phyloP scores from a whole-genome alignment of 30 jellyfish, hydroid and myxozoan species.

The Phacellophora camtschatica region DNA sequence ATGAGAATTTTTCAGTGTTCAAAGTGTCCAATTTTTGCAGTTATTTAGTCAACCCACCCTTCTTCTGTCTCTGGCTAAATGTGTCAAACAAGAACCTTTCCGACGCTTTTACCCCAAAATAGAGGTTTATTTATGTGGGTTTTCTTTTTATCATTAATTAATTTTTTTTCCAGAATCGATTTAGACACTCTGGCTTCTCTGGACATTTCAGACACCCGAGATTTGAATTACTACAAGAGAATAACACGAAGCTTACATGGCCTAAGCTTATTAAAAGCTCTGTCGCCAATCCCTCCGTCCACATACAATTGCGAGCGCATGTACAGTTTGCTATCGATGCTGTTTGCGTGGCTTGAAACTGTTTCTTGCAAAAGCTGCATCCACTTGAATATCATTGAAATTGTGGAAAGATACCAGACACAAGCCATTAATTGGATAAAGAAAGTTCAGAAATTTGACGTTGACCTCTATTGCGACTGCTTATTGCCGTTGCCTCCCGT shows the following conservation, averaged over 20 bases:
- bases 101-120: no score
- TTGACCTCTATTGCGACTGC: constrained; percentile 77
- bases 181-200: constrained; percentile 24
- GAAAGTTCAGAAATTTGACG: constrained; percentile 65
- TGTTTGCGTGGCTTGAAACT: constrained; percentile 85
- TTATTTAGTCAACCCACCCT: no score
- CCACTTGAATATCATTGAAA: constrained; percentile 41
- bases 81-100: no score
- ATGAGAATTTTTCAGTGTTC: no score
- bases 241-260: constrained; percentile 88
- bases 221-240: constrained; percentile 31
- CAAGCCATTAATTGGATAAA: constrained; percentile 83
- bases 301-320: constrained; percentile 80
- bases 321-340: constrained; percentile 77
- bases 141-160: no score
- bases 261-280: constrained; percentile 60
- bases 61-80: no score
- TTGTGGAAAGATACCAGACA: constrained; percentile 58
- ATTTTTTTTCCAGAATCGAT: constrained; percentile 29
- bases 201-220: constrained; percentile 15
- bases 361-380: constrained; percentile 61
- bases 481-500: constrained; percentile 86
- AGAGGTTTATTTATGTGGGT: no score
- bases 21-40: no score
- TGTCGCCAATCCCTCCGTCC: constrained; percentile 86